Evolutionary conservation across 1,140 invertebrate genomes (phyloP), one percentile per base, ranked within the genome.

Genomic region (Mercenaria mercenaria): DNA sequence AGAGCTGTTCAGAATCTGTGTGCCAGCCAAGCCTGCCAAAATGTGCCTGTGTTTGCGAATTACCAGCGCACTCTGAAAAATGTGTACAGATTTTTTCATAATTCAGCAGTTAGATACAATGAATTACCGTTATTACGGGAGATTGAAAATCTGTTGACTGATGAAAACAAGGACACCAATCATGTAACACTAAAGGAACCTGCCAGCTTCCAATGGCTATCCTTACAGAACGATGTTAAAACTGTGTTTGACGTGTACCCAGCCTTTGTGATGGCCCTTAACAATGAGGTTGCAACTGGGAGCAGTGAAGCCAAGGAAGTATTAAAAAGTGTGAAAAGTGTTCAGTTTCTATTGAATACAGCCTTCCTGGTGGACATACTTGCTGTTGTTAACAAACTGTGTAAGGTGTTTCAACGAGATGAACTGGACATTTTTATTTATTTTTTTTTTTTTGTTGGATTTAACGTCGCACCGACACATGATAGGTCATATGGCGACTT

Each of bases 51-150:
- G 6, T 82, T 89, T 72, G 26, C 41, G 20, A 79, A 89, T n/a
- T 72, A 69, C 32, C 56, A 81, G 29, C 26, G 26, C 13, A 81
- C 76, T 34, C 56, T 81, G 52, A 47, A 88, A 41, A 80, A 80
- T 69, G 77, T 81, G 15, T 88, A 81, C 23, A 34, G 43, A 8
- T 88, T 47, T 43, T 88, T 69, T 20, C 64, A 88, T 32, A 82
- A 89, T 43, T 89, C 87, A 72, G 87, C 79, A 39, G 69, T 89
- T 10, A 29, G 79, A 34, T 89, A 89, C 29, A 74, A 82, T 41
- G 11, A 56, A 59, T n/a, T n/a, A n/a, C n/a, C n/a, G n/a, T n/a
- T n/a, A 69, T 34, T 69, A 0, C 29, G 67, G 26, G 41, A 59
- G n/a, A 59, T 74, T 29, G 77, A 82, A 29, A 34, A 41, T 29